Conservation (phyloP, 2,888 invertebrate species). For the Athrips mouffetella region DNA sequence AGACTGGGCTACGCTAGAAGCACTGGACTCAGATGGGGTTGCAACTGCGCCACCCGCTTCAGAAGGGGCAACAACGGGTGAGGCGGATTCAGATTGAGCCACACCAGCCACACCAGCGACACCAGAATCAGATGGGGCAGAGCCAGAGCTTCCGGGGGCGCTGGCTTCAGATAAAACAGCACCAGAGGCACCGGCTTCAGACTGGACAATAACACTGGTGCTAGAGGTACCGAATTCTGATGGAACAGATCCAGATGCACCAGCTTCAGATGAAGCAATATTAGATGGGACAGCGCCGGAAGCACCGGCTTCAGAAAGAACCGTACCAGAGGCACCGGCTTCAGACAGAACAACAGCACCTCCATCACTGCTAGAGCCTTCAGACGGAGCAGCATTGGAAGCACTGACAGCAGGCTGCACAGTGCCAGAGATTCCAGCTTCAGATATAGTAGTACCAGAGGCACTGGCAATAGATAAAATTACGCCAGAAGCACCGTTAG, state of each 20-base stretch:
- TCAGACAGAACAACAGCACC: neutral
- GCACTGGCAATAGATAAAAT: neutral
- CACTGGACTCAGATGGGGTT: conserved; percentile 1
- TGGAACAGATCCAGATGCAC: neutral
- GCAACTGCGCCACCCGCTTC: conserved; percentile 1
- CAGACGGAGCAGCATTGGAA: neutral
- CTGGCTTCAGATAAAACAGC: neutral
- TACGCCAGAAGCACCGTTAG: neutral
- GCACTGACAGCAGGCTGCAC: neutral
- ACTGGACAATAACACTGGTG: neutral
- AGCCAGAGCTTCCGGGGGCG: neutral
- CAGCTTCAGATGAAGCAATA: neutral
- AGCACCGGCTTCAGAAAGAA: neutral
- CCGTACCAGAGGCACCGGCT: neutral
- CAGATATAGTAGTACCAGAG: neutral
- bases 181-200: conserved; percentile 1
- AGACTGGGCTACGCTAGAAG: no score
- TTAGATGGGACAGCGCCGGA: neutral
- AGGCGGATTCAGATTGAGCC: conserved; percentile 15
- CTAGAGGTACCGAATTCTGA: neutral
- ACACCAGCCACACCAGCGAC: conserved; percentile 27
- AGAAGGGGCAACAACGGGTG: conserved; percentile 8
- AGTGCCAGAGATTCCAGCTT: neutral
- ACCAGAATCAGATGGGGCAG: neutral
- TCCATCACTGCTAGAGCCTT: neutral